Percentiles rank a stretch among this genome's conserved stretches.
phyloP scores from a whole-genome alignment of 2,113 vertebrate species.

The Lathamus discolor region DNA sequence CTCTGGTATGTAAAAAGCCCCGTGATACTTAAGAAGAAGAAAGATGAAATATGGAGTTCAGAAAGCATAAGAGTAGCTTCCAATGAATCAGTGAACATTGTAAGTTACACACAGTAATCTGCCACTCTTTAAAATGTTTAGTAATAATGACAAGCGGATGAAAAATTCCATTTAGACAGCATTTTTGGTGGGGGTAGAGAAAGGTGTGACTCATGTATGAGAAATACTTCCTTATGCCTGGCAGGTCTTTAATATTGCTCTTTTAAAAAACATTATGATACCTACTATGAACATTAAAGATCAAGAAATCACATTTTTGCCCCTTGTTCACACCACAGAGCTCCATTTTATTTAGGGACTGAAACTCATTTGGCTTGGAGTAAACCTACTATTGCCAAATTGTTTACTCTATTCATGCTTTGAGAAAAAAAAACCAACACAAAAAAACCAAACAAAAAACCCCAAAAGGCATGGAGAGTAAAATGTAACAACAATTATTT shows the following conservation, averaged over 20 bases:
- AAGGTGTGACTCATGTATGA: neutral
- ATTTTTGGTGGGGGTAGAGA: neutral
- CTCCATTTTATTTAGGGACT: neutral
- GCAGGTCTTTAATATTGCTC: neutral
- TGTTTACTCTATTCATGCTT: neutral
- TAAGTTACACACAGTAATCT: neutral
- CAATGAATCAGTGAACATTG: neutral
- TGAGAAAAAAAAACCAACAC: neutral
- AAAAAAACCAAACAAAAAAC: neutral
- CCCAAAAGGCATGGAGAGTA: neutral
- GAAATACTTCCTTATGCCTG: neutral
- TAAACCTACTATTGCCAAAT: neutral
- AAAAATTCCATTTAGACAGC: neutral
- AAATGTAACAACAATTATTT: neutral
- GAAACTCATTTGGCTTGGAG: neutral
- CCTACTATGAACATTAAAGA: neutral
- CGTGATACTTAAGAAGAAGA: neutral
- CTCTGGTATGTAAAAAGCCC: neutral
- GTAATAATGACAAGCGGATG: neutral
- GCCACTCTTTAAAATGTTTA: neutral
- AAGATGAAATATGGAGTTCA: neutral
- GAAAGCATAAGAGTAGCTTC: neutral
- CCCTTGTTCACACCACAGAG: neutral
- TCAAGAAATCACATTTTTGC: neutral
- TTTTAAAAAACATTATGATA: neutral